A percentile compares a stretch with the other conserved stretches of the same genome.
Conservation (phyloP, 37 sponge, comb jelly and placozoan genomes). For the Cliona cf. orientalis region DNA sequence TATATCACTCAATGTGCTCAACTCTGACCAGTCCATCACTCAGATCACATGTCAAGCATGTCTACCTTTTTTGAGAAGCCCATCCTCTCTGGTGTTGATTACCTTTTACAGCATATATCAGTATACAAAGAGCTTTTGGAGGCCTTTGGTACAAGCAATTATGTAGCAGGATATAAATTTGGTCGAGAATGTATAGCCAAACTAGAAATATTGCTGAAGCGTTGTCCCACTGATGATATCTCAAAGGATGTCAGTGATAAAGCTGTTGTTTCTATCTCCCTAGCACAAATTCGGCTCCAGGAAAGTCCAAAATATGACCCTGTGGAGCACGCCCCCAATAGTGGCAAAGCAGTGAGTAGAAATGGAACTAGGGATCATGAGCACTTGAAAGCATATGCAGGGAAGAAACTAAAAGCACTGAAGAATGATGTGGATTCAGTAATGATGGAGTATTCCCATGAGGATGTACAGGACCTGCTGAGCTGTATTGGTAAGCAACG, state of each 20-base stretch:
- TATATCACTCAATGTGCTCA: constrained; percentile 14
- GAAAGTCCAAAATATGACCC: constrained; percentile 20
- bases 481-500: constrained; percentile 21
- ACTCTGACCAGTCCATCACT: constrained; percentile 3
- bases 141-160: background rate
- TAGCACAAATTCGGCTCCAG: constrained; percentile 29
- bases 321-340: constrained; percentile 14
- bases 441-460: background rate
- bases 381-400: background rate
- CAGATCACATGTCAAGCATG: constrained; percentile 9
- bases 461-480: constrained; percentile 22
- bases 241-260: constrained; percentile 3
- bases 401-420: background rate
- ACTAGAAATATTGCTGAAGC: constrained; percentile 12
- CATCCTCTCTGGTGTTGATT: background rate
- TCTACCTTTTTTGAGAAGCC: constrained; percentile 28
- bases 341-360: constrained; percentile 38
- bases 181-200: background rate
- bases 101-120: background rate
- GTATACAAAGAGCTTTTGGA: constrained; percentile 25
- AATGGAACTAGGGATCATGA: background rate
- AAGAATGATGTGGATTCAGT: background rate
- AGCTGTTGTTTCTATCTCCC: constrained; percentile 10
- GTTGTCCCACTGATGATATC: background rate
- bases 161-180: background rate